Evolutionary conservation across 2,888 invertebrate genomes (phyloP).

Genomic region (Heliconius cydno): DNA sequence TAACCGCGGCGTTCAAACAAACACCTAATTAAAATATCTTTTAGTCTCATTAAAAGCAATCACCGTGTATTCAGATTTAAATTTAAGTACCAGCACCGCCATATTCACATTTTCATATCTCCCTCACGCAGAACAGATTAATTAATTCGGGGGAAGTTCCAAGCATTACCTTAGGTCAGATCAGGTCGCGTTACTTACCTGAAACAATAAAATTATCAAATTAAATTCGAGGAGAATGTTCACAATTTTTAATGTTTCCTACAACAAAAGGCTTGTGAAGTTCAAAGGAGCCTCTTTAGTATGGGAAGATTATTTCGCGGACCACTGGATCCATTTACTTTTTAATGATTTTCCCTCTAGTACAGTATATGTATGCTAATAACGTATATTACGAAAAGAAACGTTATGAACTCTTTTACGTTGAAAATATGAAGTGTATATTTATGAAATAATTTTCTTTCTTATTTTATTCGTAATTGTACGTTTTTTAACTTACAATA

Average conservation of each 20-base stretch:
- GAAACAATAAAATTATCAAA: conserved; percentile 44
- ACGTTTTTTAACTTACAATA: too few species aligned
- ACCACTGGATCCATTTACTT: conserved; percentile 28
- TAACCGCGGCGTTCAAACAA: background rate
- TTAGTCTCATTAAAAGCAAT: conserved; percentile 15
- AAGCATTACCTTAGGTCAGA: conserved; percentile 33
- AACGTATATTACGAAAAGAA: conserved; percentile 17
- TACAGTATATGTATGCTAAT: conserved; percentile 26
- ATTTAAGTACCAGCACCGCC: conserved; percentile 13
- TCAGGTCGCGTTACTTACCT: conserved; percentile 42
- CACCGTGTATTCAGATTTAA: conserved; percentile 22
- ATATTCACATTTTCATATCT: conserved; percentile 38
- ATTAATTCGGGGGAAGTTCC: conserved; percentile 35
- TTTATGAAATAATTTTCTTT: background rate
- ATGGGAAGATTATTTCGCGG: conserved; percentile 30
- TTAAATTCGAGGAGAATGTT: conserved; percentile 32
- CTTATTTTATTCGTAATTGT: background rate
- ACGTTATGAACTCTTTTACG: conserved; percentile 1
- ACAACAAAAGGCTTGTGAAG: conserved; percentile 14
- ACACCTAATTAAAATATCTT: conserved; percentile 11
- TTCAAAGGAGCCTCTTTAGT: conserved; percentile 29
- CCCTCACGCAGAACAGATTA: conserved; percentile 35
- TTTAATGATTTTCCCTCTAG: conserved; percentile 30
- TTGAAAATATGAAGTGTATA: background rate
- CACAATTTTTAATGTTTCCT: conserved; percentile 33